A percentile compares a stretch with the other conserved stretches of the same genome.
Evolutionary conservation across 2,797 vertebrate species (phyloP).

Genomic region (Falco concolor): DNA sequence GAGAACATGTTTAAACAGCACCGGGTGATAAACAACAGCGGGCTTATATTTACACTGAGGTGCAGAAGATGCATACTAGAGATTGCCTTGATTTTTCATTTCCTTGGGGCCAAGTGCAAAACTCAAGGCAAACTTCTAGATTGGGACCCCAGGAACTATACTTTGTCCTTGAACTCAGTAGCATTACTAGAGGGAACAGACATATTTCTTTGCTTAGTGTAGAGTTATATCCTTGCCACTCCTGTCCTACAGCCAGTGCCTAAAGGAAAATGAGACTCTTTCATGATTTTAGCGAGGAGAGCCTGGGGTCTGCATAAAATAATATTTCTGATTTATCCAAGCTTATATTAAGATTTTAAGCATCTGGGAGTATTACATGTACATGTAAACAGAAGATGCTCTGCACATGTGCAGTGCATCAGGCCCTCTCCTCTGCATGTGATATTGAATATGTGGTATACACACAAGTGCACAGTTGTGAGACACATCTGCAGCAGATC

Average conservation of each 20-base stretch:
- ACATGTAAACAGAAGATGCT: neutral
- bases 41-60: neutral
- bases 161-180: neutral
- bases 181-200: neutral
- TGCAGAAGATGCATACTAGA: neutral
- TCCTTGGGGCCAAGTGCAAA: neutral
- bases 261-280: neutral
- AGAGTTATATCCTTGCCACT: neutral
- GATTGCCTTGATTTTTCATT: neutral
- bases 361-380: neutral
- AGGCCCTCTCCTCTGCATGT: neutral
- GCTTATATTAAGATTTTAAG: neutral
- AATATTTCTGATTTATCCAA: neutral
- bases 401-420: neutral
- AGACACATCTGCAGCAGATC: neutral
- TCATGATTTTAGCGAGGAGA: neutral
- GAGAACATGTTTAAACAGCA: neutral
- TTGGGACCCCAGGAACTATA: neutral
- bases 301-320: neutral
- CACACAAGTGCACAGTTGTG: neutral
- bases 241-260: neutral
- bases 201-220: neutral
- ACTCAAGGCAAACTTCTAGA: neutral
- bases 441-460: neutral
- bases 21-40: neutral